Percentiles rank a stretch among this genome's conserved stretches.
phyloP scores from a whole-genome alignment of 2,113 vertebrate genomes.

The Corythoichthys haematopterus region DNA sequence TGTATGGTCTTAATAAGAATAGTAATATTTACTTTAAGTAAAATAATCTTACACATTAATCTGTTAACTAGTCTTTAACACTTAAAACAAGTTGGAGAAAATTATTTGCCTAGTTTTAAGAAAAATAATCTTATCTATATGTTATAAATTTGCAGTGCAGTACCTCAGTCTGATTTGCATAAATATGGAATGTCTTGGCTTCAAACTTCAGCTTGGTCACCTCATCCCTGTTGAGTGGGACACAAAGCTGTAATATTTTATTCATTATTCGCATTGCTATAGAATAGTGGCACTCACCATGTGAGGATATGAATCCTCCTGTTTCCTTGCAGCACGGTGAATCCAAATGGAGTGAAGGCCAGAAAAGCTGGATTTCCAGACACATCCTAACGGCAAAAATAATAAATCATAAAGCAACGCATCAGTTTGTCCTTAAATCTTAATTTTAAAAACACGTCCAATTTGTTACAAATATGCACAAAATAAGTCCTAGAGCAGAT shows the following conservation, averaged over 20 bases:
- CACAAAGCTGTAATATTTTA: neutral
- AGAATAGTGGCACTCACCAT: conserved; percentile 76
- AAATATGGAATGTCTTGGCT: conserved; percentile 97
- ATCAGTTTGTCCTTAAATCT: neutral
- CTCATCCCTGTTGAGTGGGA: conserved; percentile 80
- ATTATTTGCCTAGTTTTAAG: no score
- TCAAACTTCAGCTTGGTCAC: conserved; percentile 98
- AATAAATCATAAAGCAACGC: neutral
- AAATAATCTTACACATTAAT: no score
- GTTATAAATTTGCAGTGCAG: conserved; percentile 32
- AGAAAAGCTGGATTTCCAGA: conserved; percentile 92
- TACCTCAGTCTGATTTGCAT: conserved; percentile 97
- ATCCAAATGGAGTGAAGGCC: conserved; percentile 96
- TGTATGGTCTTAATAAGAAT: no score
- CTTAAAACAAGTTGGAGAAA: no score
- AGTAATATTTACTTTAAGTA: no score
- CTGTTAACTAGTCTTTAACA: no score
- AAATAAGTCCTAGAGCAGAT: neutral
- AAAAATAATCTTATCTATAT: neutral
- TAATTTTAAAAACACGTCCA: no score
- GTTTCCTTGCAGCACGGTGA: conserved; percentile 95
- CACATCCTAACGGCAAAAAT: conserved; percentile 69
- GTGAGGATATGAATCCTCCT: conserved; percentile 93
- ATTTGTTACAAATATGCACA: neutral
- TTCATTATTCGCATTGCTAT: neutral